Evolutionary conservation across 2,113 vertebrate species (phyloP).

Genomic region (Apteryx owenii): DNA sequence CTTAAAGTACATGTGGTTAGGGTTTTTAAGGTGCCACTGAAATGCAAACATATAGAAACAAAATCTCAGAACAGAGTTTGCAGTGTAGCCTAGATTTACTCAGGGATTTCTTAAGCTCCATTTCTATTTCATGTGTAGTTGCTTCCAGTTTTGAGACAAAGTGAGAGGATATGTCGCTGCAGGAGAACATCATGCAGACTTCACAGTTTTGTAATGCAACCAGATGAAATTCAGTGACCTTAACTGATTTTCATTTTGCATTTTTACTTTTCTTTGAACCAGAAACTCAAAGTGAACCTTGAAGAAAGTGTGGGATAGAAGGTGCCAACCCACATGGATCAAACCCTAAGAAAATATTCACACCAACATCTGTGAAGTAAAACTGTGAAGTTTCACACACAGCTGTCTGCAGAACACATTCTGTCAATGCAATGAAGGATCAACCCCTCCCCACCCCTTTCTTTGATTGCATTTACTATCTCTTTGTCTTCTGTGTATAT

Average conservation of each 20-base stretch:
- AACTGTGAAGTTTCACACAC: neutral
- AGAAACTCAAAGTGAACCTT: neutral
- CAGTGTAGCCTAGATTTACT: neutral
- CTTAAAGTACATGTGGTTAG: neutral
- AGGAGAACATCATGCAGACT: neutral
- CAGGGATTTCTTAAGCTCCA: neutral
- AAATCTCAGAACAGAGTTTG: neutral
- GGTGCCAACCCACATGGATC: neutral
- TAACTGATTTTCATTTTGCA: neutral
- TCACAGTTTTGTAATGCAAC: neutral
- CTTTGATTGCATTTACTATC: neutral
- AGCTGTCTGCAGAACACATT: neutral
- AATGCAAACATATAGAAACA: neutral
- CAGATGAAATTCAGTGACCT: neutral
- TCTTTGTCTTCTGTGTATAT: neutral
- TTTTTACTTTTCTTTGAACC: neutral
- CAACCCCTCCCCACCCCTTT: no score
- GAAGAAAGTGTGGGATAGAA: neutral
- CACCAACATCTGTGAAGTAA: neutral
- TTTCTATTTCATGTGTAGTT: neutral
- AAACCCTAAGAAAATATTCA: constrained; percentile 5
- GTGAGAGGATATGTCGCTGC: neutral
- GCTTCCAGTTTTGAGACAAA: neutral
- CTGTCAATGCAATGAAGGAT: neutral
- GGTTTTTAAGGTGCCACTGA: neutral